Base-by-base conservation (phyloP, 2,888 invertebrate genomes). In the Dimorphilus gyrociliatus region DNA sequence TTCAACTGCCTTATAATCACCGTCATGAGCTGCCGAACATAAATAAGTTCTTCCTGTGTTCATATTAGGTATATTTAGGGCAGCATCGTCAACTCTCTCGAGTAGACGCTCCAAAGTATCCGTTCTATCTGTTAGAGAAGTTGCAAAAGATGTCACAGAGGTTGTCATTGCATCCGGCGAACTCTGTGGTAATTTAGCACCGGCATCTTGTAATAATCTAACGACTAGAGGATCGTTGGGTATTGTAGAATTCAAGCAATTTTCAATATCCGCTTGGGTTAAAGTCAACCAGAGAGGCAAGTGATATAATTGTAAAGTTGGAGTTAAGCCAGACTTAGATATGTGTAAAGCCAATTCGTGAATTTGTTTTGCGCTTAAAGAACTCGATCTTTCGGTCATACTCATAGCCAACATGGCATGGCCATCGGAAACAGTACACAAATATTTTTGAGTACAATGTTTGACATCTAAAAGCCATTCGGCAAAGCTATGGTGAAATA, bases 401-500 rank as follows among this genome's bases (percentile, higher is more conserved):
- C 61, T 53, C 74, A 85, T 78, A 16, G 57, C 54, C 29, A 59
- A 35, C 52, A 57, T 51, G 4, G 53, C 78, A 60, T 90, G 88
- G 0, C 90, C 90, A 46, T 82, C 81, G 29, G 74, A 69, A 6
- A 80, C 53, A 31, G 38, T 43, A 39, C 61, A 90, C 40, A 90
- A 69, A 63, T 85, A 92, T 46, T 85, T 80, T 45, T 85, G 78
- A 2, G 90, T 92, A 60, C 90, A 88, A 55, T 92, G 88, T 63
- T 92, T 92, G n/a, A 92, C 88, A 60, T 92, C 92, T 31, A 82
- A 66, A 43, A 92, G 65, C 92, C 92, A 92, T 54, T 81, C 79
- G 16, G 85, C 80, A 61, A 90, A 90, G 37, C 85, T 86, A 56
- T 84, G 82, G 63, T 92, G 90, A 65, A 90, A 88, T 26, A 88